Base-by-base conservation (phyloP, 2,888 invertebrate species). In the Agonopterix arenella region DNA sequence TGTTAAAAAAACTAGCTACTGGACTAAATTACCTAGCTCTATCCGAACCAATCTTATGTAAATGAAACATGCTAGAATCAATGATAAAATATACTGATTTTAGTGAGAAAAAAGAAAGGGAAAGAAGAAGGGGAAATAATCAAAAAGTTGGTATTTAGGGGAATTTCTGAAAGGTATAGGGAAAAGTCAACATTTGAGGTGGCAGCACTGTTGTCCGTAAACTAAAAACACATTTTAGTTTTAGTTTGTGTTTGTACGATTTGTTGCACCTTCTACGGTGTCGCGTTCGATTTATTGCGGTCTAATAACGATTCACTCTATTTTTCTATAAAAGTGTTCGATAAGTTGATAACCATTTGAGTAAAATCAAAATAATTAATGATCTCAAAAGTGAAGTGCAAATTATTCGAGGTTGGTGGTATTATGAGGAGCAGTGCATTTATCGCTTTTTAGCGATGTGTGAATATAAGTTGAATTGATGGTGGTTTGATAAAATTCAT, bases 371-470 rank as follows among this genome's bases (percentile, higher is more conserved):
- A 61, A 59, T 55, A 69, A 72, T 79, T 70, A 66, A 81, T 84
- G 81, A 79, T 68, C 65, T 64, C 60, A 64, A 66, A 68, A 76
- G 85, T 85, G 84, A 70, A 83, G 88, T 88, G 88, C 67, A 65
- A 66, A 74, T 66, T 69, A 69, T 62, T 73, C 65, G 71, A 74
- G 73, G 66, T 75, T 76, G 68, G 76, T 80, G 84, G 59, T 73
- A 76, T 73, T 70, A 80, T 84, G 81, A 79, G 76, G 75, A 79
- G 70, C 67, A 71, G 80, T 85, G 86, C 70, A 74, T 78, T 76
- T 75, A 71, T 83, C 84, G 88, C 85, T 79, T 70, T 74, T 74
- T 84, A 85, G 88, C 89, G 85, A 89, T 89, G 88, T 77, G 85
- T 88, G 80, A 76, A 69, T 76, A 73, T 71, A 76, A 76, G 74